A percentile compares a stretch with the other conserved stretches of the same genome.
phyloP scores from a whole-genome alignment of 2,113 vertebrate species.

The Atrichornis clamosus region DNA sequence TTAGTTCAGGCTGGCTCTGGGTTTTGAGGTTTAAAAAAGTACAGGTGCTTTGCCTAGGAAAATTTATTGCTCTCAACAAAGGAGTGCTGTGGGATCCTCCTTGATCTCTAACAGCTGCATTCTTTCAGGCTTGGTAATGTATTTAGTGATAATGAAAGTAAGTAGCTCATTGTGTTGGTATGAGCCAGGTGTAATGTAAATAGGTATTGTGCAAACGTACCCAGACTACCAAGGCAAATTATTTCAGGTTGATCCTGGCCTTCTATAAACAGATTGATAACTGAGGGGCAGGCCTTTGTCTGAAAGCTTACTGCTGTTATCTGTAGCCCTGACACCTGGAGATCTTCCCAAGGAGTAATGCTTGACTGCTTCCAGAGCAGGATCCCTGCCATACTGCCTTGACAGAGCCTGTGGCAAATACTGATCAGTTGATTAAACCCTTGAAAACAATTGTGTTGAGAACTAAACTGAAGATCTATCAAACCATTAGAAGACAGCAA shows the following conservation, averaged over 20 bases:
- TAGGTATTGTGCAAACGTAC: background rate
- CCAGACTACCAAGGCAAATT: background rate
- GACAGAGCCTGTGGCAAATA: background rate
- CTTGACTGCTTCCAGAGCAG: background rate
- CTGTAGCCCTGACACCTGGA: background rate
- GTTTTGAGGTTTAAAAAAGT: background rate
- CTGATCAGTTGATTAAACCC: background rate
- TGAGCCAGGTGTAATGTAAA: slow-evolving; percentile 26
- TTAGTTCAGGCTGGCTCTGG: background rate
- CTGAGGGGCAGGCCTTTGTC: background rate
- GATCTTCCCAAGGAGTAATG: background rate
- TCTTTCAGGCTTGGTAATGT: slow-evolving; percentile 34
- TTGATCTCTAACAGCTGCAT: slow-evolving; percentile 4
- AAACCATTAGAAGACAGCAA: background rate
- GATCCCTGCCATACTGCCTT: background rate
- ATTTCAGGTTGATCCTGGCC: background rate
- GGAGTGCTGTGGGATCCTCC: background rate
- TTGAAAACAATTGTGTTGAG: background rate
- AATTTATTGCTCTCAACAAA: background rate
- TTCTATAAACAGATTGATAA: background rate
- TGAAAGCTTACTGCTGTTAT: background rate
- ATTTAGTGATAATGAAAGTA: slow-evolving; percentile 3
- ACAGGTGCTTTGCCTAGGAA: background rate
- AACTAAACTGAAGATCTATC: background rate
- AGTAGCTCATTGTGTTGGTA: slow-evolving; percentile 33